Evolutionary conservation across 1,140 invertebrate species (phyloP).

Genomic region (Brachionus asplanchnoidis): DNA sequence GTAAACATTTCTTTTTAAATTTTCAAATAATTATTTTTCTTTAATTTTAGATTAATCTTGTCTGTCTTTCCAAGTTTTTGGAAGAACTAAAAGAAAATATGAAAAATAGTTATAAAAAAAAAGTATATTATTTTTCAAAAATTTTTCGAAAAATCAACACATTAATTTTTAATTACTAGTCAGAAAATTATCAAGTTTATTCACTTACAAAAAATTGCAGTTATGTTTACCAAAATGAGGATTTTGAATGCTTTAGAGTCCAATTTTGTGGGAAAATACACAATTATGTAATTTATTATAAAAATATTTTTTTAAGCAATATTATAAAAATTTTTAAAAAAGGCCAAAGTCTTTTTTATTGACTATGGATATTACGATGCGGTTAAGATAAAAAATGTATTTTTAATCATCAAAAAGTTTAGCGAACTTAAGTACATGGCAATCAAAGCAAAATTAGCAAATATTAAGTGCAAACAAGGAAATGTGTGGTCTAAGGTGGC

Average conservation of each 20-base stretch:
- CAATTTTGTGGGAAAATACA: background rate
- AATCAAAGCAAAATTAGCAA: background rate
- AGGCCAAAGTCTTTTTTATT: background rate
- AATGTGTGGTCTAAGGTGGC: background rate
- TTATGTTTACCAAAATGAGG: background rate
- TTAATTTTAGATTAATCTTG: background rate
- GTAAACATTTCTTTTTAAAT: background rate
- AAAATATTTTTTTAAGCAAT: too few species aligned
- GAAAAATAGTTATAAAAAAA: background rate
- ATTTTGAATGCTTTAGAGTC: background rate
- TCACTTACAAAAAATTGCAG: background rate
- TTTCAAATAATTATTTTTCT: background rate
- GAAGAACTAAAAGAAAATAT: background rate
- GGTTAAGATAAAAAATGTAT: background rate
- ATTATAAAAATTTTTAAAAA: background rate
- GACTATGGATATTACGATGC: background rate
- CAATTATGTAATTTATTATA: background rate
- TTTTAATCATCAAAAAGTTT: background rate
- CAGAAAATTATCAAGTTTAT: background rate
- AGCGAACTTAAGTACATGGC: background rate
- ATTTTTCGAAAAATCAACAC: background rate
- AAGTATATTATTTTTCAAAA: background rate
- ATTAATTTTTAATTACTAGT: background rate
- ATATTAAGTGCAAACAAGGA: background rate
- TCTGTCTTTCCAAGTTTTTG: background rate